These are phyloP conservation scores for Chaetops frenatus DNA, from an alignment of 2,113 vertebrate species.

Conservation along the genomic window DNA sequence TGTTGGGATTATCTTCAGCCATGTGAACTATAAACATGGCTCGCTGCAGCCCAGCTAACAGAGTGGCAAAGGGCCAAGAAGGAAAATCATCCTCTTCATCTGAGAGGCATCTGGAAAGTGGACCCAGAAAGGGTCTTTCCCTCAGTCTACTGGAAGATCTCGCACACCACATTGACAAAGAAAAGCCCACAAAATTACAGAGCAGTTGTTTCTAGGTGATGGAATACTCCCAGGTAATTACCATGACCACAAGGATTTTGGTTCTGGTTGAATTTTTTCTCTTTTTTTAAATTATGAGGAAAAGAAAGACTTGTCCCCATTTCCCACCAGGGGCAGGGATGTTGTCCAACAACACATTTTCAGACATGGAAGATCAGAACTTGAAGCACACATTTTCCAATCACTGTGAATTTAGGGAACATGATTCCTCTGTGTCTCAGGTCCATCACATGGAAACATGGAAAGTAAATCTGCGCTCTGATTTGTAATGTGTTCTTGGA, in stretches of 20 bases:
- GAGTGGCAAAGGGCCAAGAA: neutral
- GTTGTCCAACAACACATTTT: neutral
- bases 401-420: neutral
- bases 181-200: neutral
- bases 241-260: neutral
- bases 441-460: neutral
- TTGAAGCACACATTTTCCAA: neutral
- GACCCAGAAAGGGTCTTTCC: neutral
- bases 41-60: neutral
- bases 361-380: neutral
- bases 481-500: neutral
- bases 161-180: neutral
- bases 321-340: neutral
- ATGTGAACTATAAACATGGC: slow-evolving; percentile 42
- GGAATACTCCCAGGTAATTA: neutral
- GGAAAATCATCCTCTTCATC: neutral
- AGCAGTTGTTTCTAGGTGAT: neutral
- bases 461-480: neutral
- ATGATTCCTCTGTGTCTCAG: neutral
- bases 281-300: neutral
- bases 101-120: neutral
- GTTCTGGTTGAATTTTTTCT: neutral
- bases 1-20: slow-evolving; percentile 36
- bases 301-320: neutral
- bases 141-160: neutral